These are phyloP conservation scores for Notodonta ziczac DNA, from an alignment of 2,888 invertebrate species.

Conservation along the genomic window DNA sequence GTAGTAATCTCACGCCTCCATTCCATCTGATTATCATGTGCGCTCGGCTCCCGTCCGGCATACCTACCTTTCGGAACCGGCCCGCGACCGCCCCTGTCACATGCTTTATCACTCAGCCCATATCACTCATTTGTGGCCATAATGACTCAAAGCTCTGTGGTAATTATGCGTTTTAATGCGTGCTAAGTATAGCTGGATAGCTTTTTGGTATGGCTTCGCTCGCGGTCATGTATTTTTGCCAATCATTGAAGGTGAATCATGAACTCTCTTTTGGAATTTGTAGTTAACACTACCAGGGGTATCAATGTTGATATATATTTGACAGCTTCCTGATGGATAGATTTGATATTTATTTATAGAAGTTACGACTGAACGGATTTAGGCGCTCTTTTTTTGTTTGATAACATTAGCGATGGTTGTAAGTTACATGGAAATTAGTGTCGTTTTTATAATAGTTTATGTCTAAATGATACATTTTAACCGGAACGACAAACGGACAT, in stretches of 20 bases:
- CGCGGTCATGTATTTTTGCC: not conserved
- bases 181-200: not conserved
- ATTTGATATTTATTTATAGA: too few species aligned
- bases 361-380: too few species aligned
- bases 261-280: too few species aligned
- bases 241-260: too few species aligned
- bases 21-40: conserved; percentile 36
- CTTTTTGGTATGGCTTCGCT: not conserved
- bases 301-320: too few species aligned
- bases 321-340: too few species aligned
- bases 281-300: too few species aligned
- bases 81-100: conserved; percentile 26
- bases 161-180: conserved; percentile 31
- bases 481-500: not conserved
- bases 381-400: too few species aligned
- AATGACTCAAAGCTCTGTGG: conserved; percentile 32
- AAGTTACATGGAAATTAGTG: too few species aligned
- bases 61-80: conserved; percentile 35
- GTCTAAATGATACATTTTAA: too few species aligned
- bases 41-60: conserved; percentile 38
- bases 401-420: too few species aligned
- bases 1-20: conserved; percentile 39
- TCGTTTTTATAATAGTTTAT: too few species aligned
- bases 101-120: conserved; percentile 41
- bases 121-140: conserved; percentile 38